These are phyloP conservation scores for Hycleus phaleratus DNA, from an alignment of 1,140 invertebrate species.

Conservation along the genomic window DNA sequence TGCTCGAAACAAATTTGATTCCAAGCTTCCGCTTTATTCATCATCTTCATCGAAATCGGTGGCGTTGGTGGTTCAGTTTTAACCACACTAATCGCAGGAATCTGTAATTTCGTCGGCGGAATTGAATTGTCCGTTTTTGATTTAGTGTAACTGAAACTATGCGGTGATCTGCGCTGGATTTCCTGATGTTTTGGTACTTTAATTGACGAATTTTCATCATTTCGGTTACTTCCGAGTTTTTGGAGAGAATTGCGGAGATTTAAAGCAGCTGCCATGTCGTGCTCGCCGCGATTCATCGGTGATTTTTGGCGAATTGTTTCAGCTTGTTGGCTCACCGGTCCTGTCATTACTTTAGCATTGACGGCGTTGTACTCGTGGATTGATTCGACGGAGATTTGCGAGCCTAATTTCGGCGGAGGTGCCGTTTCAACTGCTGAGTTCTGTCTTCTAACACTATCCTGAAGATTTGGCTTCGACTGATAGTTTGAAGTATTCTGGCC, in stretches of 20 bases:
- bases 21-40: slow-evolving; percentile 77
- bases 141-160: slow-evolving; percentile 11
- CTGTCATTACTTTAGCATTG: slow-evolving; percentile 56
- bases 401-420: slow-evolving; percentile 18
- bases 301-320: slow-evolving; percentile 47
- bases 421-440: not conserved
- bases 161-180: not conserved
- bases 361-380: slow-evolving; percentile 39
- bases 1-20: slow-evolving; percentile 51
- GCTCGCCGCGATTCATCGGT: slow-evolving; percentile 40
- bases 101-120: slow-evolving; percentile 40
- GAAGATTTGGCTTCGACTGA: slow-evolving; percentile 6
- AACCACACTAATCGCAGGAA: slow-evolving; percentile 35
- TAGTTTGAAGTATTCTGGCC: not conserved
- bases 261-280: slow-evolving; percentile 43
- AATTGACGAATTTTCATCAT: no score
- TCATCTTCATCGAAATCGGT: slow-evolving; percentile 21
- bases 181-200: not conserved
- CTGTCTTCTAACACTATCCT: no score
- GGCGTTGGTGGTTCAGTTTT: slow-evolving; percentile 38
- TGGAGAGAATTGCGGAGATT: slow-evolving; percentile 45
- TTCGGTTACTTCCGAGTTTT: slow-evolving; percentile 26
- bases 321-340: slow-evolving; percentile 53
- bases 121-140: not conserved
- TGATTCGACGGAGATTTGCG: slow-evolving; percentile 27